A percentile compares a stretch with the other conserved stretches of the same genome.
Evolutionary conservation across 35 echinoderm and acorn worm genomes (phyloP).

Genomic region (Diadema setosum): DNA sequence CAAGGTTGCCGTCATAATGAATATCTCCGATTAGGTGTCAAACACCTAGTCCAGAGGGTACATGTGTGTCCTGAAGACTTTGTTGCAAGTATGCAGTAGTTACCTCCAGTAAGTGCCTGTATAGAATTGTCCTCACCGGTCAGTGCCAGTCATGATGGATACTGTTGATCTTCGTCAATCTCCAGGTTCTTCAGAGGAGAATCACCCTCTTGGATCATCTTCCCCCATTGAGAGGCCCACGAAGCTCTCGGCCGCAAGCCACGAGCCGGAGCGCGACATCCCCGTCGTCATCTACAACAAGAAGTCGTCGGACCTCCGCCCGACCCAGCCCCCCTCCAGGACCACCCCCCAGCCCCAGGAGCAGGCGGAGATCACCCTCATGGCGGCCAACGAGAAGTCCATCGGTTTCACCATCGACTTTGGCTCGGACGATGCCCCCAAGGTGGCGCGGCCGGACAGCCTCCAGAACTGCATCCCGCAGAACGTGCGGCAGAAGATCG

Average conservation of each 20-base stretch:
- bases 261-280: constrained; percentile 23
- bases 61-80: too few relatives aligned
- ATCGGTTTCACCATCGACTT: constrained; percentile 89
- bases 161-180: too few relatives aligned
- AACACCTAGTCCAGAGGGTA: too few relatives aligned
- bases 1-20: too few relatives aligned
- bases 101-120: too few relatives aligned
- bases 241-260: not conserved
- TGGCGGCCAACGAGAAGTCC: constrained; percentile 56
- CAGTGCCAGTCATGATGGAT: too few relatives aligned
- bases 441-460: constrained; percentile 52
- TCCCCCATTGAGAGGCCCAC: constrained; percentile 19
- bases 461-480: constrained; percentile 70
- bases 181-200: not conserved
- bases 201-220: not conserved
- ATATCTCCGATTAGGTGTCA: too few relatives aligned
- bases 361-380: constrained; percentile 67
- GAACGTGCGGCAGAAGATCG: constrained; percentile 65
- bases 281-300: constrained; percentile 67
- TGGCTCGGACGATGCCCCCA: constrained; percentile 33
- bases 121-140: too few relatives aligned
- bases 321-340: constrained; percentile 9
- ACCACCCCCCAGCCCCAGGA: not conserved
- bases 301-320: constrained; percentile 16
- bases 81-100: too few relatives aligned